These are phyloP conservation scores for Cactoblastis cactorum DNA, from an alignment of 2,888 invertebrate genomes.

Conservation along the genomic window DNA sequence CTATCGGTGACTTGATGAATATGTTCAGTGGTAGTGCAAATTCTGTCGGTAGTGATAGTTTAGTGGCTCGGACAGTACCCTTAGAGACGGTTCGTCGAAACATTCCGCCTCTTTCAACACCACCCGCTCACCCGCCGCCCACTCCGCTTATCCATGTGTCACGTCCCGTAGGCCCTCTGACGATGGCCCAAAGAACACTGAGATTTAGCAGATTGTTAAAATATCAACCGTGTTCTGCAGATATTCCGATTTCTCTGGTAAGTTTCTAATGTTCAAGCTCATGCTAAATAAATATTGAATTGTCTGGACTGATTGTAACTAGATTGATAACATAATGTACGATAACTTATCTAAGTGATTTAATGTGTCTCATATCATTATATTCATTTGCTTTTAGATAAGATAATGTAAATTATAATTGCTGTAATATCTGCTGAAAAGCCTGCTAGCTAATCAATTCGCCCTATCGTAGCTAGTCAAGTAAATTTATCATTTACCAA, in stretches of 20 bases:
- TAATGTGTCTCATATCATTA: constrained; percentile 5
- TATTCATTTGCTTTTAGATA: background rate
- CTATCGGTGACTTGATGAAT: constrained; percentile 90
- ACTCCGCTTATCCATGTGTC: constrained; percentile 66
- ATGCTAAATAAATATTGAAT: background rate
- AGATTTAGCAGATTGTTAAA: constrained; percentile 83
- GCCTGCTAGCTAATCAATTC: background rate
- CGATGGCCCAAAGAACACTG: constrained; percentile 84
- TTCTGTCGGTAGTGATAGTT: constrained; percentile 85
- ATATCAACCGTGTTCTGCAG: constrained; percentile 80
- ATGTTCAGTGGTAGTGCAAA: constrained; percentile 85
- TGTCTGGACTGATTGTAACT: background rate
- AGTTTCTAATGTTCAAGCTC: constrained; percentile 32
- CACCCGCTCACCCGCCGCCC: constrained; percentile 59
- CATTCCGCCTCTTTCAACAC: constrained; percentile 66
- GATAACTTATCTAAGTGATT: background rate
- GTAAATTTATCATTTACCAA: too few species aligned
- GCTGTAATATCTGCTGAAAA: background rate
- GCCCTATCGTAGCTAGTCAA: too few species aligned
- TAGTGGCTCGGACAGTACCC: constrained; percentile 86
- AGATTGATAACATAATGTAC: background rate
- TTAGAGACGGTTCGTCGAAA: constrained; percentile 83
- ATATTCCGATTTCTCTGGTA: constrained; percentile 64
- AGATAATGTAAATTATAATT: background rate
- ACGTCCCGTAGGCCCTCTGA: constrained; percentile 77